Evolutionary conservation across 2,888 invertebrate species (phyloP).

Genomic region (Erynnis tages): DNA sequence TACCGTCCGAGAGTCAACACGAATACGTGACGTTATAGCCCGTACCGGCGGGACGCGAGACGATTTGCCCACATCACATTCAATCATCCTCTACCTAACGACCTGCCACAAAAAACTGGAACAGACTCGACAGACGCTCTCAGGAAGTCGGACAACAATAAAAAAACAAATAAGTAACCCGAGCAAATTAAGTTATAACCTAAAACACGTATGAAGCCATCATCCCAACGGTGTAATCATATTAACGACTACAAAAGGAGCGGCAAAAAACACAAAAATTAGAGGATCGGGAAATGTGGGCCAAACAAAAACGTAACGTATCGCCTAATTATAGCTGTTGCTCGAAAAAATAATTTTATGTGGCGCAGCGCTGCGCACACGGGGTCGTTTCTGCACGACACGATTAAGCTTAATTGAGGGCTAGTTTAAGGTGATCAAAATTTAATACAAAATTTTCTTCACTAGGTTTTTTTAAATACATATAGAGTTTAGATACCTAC

Average conservation of each 20-base stretch:
- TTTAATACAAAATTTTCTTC: no score
- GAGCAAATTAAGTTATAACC: constrained; percentile 81
- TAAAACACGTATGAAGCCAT: constrained; percentile 82
- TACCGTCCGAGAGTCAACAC: constrained; percentile 55
- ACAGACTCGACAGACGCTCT: constrained; percentile 66
- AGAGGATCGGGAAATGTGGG: constrained; percentile 81
- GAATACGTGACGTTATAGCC: constrained; percentile 55
- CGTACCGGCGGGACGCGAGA: constrained; percentile 45
- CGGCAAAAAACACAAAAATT: constrained; percentile 79
- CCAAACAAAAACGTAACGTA: constrained; percentile 81
- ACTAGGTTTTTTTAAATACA: no score
- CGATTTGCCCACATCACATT: constrained; percentile 76
- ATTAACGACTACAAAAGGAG: constrained; percentile 81
- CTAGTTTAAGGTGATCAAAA: no score
- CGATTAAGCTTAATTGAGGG: no score
- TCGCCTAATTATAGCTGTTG: constrained; percentile 80
- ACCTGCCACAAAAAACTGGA: constrained; percentile 65
- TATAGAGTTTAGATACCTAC: no score
- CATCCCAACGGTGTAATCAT: constrained; percentile 81
- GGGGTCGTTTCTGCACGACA: constrained; percentile 47
- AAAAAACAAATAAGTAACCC: constrained; percentile 79
- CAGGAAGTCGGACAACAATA: constrained; percentile 77
- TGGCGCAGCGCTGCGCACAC: constrained; percentile 62
- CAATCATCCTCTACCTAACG: constrained; percentile 76
- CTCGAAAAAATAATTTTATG: constrained; percentile 79